Evolutionary conservation across 2,888 invertebrate genomes (phyloP).

Genomic region (Dioctria linearis): DNA sequence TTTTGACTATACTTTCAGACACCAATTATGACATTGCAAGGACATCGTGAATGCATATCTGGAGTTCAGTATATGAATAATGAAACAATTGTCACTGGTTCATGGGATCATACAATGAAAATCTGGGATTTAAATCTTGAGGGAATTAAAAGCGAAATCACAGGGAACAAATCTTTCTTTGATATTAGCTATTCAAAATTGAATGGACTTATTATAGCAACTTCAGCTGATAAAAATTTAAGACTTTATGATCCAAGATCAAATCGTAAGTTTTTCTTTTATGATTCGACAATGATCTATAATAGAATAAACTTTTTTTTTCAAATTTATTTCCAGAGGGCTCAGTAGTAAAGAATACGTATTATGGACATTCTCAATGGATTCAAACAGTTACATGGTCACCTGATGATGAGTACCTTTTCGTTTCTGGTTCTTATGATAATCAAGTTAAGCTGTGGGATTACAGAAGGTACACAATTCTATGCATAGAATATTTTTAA

Average conservation of each 20-base stretch:
- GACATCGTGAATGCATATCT: conserved; percentile 93
- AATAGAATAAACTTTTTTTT: conserved; percentile 12
- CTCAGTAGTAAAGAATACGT: conserved; percentile 87
- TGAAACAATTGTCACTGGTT: conserved; percentile 85
- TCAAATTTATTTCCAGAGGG: conserved; percentile 77
- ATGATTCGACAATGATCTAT: too few relatives aligned
- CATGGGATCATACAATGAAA: conserved; percentile 96
- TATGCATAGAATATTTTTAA: not conserved
- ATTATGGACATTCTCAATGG: conserved; percentile 90
- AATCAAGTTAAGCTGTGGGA: conserved; percentile 96
- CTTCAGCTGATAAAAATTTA: conserved; percentile 92
- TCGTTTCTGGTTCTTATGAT: conserved; percentile 95
- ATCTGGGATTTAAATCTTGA: conserved; percentile 94
- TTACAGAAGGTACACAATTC: conserved; percentile 80
- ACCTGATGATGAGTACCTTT: conserved; percentile 83
- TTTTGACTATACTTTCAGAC: conserved; percentile 72
- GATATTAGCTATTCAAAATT: conserved; percentile 87
- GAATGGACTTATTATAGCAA: conserved; percentile 83
- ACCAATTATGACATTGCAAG: conserved; percentile 89
- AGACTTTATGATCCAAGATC: conserved; percentile 94
- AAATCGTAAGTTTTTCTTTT: conserved; percentile 74
- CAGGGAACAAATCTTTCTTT: conserved; percentile 92
- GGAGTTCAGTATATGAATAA: conserved; percentile 87
- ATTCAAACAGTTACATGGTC: conserved; percentile 94
- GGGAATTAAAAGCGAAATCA: conserved; percentile 86